These are phyloP conservation scores for Neoniphon sammara DNA, from an alignment of 2,797 vertebrate genomes.

Conservation along the genomic window DNA sequence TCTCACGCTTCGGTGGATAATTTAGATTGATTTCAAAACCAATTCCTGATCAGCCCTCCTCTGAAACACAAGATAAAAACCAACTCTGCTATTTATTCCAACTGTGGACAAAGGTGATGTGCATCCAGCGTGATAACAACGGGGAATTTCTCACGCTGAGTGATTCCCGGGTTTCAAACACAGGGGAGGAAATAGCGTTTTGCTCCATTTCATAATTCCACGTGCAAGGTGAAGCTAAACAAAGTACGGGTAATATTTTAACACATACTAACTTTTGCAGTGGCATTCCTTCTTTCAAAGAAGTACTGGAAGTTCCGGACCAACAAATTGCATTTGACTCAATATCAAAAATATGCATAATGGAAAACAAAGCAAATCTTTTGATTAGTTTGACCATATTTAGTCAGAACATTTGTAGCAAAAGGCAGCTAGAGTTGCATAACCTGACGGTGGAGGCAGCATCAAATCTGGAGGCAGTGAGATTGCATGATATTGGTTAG, in stretches of 20 bases:
- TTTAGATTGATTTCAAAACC: constrained; percentile 2
- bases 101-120: neutral
- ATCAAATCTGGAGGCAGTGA: constrained; percentile 69
- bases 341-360: constrained; percentile 62
- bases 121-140: neutral
- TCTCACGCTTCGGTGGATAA: neutral
- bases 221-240: constrained; percentile 17
- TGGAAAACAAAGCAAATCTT: constrained; percentile 69
- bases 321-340: constrained; percentile 38
- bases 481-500: constrained; percentile 74
- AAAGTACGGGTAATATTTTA: constrained; percentile 16
- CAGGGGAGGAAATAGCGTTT: too few species aligned
- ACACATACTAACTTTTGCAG: constrained; percentile 6
- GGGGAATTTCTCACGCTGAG: neutral
- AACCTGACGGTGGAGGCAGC: constrained; percentile 67
- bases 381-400: constrained; percentile 62
- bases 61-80: neutral
- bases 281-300: neutral
- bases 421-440: constrained; percentile 63
- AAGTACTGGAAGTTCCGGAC: constrained; percentile 42
- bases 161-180: too few species aligned
- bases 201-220: constrained; percentile 11
- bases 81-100: neutral
- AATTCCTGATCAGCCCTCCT: neutral
- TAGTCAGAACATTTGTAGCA: constrained; percentile 59